Evolutionary conservation across 2,797 vertebrate species (phyloP).

Genomic region (Borostomias antarcticus): DNA sequence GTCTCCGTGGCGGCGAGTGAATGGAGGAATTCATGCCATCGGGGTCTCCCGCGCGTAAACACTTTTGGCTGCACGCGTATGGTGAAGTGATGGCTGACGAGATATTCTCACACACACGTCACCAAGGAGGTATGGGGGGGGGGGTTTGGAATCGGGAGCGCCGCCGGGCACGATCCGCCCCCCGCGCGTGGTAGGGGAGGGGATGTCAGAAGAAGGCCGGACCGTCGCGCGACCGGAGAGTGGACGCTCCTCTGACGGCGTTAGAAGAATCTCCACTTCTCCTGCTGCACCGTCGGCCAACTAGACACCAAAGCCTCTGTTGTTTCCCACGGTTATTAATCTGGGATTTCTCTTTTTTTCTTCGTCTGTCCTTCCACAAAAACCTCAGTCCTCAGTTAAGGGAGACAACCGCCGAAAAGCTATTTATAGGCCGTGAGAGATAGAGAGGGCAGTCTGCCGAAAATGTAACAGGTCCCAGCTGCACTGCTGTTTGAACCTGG

Average conservation of each 20-base stretch:
- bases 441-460: constrained; percentile 95
- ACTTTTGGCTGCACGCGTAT: too few relatives aligned
- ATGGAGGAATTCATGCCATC: background rate
- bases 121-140: too few relatives aligned
- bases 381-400: constrained; percentile 79
- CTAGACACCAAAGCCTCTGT: constrained; percentile 72
- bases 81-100: too few relatives aligned
- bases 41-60: background rate
- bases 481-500: constrained; percentile 94
- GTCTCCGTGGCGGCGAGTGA: constrained; percentile 24
- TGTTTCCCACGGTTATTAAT: constrained; percentile 95
- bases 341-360: constrained; percentile 66
- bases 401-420: constrained; percentile 86
- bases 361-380: constrained; percentile 66
- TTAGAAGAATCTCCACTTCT: background rate
- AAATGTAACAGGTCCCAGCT: constrained; percentile 99
- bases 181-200: too few relatives aligned
- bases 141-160: too few relatives aligned
- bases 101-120: too few relatives aligned
- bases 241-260: background rate
- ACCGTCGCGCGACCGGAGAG: too few relatives aligned
- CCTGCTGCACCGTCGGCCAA: constrained; percentile 35
- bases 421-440: constrained; percentile 95
- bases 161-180: too few relatives aligned
- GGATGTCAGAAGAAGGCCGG: too few relatives aligned